These are phyloP conservation scores for Anorthoa munda DNA, from an alignment of 2,888 invertebrate genomes.

Conservation along the genomic window DNA sequence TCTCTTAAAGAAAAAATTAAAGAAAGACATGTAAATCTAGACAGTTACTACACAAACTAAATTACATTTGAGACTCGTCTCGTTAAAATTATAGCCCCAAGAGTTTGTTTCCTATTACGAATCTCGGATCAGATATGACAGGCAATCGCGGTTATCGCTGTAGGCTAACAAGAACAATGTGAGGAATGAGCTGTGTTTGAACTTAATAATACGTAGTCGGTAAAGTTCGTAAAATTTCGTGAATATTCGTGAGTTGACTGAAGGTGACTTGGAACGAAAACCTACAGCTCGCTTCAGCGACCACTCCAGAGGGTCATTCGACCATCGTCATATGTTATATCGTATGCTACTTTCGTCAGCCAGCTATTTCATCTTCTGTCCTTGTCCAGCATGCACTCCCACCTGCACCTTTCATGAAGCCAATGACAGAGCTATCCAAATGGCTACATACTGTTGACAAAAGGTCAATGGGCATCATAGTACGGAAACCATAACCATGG, in stretches of 20 bases:
- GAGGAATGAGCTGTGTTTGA: conserved; percentile 64
- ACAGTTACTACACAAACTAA: conserved; percentile 43
- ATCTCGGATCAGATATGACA: conserved; percentile 68
- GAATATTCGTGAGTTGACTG: neutral
- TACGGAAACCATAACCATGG: too few relatives aligned
- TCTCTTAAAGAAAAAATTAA: conserved; percentile 47
- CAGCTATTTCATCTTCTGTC: too few relatives aligned
- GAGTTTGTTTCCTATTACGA: conserved; percentile 58
- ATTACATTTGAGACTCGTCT: conserved; percentile 56
- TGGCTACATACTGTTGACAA: too few relatives aligned
- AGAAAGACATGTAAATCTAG: conserved; percentile 42
- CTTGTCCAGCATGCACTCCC: too few relatives aligned
- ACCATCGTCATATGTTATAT: too few relatives aligned
- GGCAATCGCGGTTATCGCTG: conserved; percentile 68
- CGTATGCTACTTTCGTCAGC: too few relatives aligned
- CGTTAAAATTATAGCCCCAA: conserved; percentile 52
- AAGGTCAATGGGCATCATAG: too few relatives aligned
- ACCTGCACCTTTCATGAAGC: too few relatives aligned
- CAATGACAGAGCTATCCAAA: too few relatives aligned
- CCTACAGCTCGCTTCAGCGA: too few relatives aligned
- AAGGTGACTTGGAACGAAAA: neutral
- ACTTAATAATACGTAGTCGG: conserved; percentile 8
- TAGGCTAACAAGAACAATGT: conserved; percentile 68
- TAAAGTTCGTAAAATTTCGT: neutral
- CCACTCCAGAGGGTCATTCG: too few relatives aligned